These are phyloP conservation scores for Hyperoodon ampullatus DNA, from an alignment of 2,113 vertebrate species.

Conservation along the genomic window DNA sequence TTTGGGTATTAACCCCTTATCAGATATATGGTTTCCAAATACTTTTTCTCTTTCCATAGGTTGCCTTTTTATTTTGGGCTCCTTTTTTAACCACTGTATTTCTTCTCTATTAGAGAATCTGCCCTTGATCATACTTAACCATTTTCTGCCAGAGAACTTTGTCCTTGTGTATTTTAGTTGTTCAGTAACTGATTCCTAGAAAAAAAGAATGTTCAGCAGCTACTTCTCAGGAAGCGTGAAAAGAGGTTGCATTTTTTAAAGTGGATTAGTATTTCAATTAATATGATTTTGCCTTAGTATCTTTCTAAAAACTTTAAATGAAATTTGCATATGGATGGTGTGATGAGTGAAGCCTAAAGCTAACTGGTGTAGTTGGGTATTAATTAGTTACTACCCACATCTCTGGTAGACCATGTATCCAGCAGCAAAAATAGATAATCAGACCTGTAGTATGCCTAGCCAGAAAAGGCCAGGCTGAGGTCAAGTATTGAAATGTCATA, in stretches of 20 bases:
- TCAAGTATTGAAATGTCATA: not conserved
- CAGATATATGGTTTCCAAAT: not conserved
- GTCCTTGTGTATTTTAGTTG: conserved; percentile 1
- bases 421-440: not conserved
- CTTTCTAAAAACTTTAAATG: conserved; percentile 38
- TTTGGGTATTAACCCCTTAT: not conserved
- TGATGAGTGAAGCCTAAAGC: not conserved
- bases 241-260: not conserved
- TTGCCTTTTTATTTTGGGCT: not conserved
- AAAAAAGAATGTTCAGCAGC: not conserved
- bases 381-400: not conserved
- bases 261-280: not conserved
- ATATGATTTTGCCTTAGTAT: conserved; percentile 25
- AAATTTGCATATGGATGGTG: not conserved
- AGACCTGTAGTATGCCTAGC: not conserved
- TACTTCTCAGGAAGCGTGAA: conserved; percentile 2
- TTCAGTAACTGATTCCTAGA: not conserved
- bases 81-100: conserved; percentile 36
- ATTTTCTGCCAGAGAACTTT: not conserved
- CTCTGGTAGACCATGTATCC: not conserved
- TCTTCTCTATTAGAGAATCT: conserved; percentile 3
- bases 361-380: not conserved
- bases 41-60: not conserved
- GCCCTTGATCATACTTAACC: not conserved
- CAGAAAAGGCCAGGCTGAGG: not conserved